Percentiles rank a stretch among this genome's conserved stretches.
Evolutionary conservation across 2,888 invertebrate genomes (phyloP).

Genomic region (Strigamia transsilvanica): DNA sequence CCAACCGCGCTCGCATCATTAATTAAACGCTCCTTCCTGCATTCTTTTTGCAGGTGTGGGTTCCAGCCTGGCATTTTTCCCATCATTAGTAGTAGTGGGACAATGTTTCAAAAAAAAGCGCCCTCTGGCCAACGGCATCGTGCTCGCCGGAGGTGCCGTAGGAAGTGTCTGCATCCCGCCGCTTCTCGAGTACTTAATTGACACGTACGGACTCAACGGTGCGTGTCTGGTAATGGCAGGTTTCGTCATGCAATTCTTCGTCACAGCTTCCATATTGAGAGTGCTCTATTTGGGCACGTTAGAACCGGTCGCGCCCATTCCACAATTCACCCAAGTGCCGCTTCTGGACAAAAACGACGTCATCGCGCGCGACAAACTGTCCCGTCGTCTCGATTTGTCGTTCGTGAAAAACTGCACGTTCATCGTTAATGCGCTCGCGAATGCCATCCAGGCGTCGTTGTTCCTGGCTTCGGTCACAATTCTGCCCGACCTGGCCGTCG

Average conservation of each 20-base stretch:
- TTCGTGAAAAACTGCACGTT: slow-evolving; percentile 28
- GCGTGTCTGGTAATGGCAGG: slow-evolving; percentile 10
- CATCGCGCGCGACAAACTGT: background rate
- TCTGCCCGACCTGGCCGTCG: slow-evolving; percentile 39
- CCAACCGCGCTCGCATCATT: background rate
- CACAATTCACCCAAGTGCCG: background rate
- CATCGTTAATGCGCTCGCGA: background rate
- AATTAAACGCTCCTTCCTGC: background rate
- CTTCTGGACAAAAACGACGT: background rate
- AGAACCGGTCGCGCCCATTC: background rate
- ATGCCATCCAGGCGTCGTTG: slow-evolving; percentile 21
- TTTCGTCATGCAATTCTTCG: slow-evolving; percentile 24
- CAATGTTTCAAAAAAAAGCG: slow-evolving; percentile 48
- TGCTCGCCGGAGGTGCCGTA: slow-evolving; percentile 36
- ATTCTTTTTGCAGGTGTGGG: slow-evolving; percentile 42
- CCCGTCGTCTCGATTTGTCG: background rate
- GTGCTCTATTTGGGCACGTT: background rate
- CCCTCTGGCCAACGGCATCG: slow-evolving; percentile 39
- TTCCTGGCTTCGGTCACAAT: slow-evolving; percentile 18
- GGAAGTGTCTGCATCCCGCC: slow-evolving; percentile 28
- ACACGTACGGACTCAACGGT: slow-evolving; percentile 32
- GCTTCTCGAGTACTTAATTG: slow-evolving; percentile 41
- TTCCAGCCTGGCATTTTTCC: slow-evolving; percentile 51
- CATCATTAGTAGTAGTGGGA: slow-evolving; percentile 28
- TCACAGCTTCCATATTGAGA: background rate